Evolutionary conservation across 2,888 invertebrate genomes (phyloP).

Genomic region (Meteorus cinctellus): DNA sequence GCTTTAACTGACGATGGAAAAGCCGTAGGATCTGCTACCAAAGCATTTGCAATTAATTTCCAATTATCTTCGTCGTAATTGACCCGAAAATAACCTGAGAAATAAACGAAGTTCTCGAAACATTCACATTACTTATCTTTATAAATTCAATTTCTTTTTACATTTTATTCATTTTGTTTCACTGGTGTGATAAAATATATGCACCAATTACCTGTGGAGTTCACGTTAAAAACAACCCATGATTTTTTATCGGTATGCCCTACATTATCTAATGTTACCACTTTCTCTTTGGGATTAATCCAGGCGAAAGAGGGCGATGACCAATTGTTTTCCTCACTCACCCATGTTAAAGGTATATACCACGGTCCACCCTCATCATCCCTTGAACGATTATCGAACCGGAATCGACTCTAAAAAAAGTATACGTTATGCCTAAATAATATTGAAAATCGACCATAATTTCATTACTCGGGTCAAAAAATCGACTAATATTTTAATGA

Average conservation of each 20-base stretch:
- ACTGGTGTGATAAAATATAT: background rate
- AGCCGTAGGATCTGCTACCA: conserved; percentile 57
- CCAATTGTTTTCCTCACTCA: conserved; percentile 51
- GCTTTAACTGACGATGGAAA: conserved; percentile 75
- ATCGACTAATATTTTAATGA: too few relatives aligned
- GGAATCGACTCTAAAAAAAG: conserved; percentile 56
- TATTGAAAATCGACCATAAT: too few relatives aligned
- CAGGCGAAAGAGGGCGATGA: conserved; percentile 57
- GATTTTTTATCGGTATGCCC: conserved; percentile 48
- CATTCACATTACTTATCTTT: conserved; percentile 24
- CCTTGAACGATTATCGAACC: conserved; percentile 53
- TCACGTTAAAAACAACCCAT: conserved; percentile 66
- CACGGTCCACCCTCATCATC: conserved; percentile 54
- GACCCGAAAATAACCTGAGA: conserved; percentile 70
- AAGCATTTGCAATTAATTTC: conserved; percentile 63
- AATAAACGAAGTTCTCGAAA: background rate
- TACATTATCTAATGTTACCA: conserved; percentile 50
- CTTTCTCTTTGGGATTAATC: conserved; percentile 55
- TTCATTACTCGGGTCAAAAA: too few relatives aligned
- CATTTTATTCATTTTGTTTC: background rate
- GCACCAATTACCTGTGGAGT: conserved; percentile 58
- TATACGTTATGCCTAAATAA: background rate
- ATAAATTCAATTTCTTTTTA: conserved; percentile 10
- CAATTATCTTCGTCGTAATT: conserved; percentile 66
- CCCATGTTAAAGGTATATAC: conserved; percentile 63